Evolutionary conservation across 37 sponge, comb jelly and placozoan species (phyloP).

Genomic region (Beroe ovata): DNA sequence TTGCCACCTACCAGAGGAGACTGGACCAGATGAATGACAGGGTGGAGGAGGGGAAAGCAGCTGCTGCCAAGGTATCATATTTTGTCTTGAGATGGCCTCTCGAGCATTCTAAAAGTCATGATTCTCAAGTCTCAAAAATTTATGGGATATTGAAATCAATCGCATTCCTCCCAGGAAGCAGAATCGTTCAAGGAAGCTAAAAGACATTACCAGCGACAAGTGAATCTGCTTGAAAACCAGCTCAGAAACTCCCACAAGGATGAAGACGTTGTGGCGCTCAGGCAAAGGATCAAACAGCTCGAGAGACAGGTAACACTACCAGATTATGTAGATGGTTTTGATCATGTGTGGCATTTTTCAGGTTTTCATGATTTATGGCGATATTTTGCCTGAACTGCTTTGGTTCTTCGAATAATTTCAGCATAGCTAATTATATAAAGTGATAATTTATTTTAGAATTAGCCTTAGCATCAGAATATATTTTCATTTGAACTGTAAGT

Average conservation of each 20-base stretch:
- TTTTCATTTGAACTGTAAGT: too few species aligned
- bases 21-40: slow-evolving; percentile 22
- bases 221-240: background rate
- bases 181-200: slow-evolving; percentile 27
- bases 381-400: background rate
- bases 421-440: too few species aligned
- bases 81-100: background rate
- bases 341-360: background rate
- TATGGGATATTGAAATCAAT: too few species aligned
- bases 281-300: background rate
- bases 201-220: slow-evolving; percentile 37
- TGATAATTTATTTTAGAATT: too few species aligned
- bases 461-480: too few species aligned
- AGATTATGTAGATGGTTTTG: too few species aligned
- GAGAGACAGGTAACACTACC: slow-evolving; percentile 41
- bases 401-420: too few species aligned
- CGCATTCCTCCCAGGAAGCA: slow-evolving; percentile 49
- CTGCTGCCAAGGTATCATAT: slow-evolving; percentile 7
- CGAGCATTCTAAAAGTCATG: too few species aligned
- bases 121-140: too few species aligned
- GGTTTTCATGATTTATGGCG: background rate
- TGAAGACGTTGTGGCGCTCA: background rate
- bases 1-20: slow-evolving; percentile 12
- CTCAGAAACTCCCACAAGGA: background rate
- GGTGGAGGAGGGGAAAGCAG: slow-evolving; percentile 18